Evolutionary conservation across 2,888 invertebrate genomes (phyloP).

Genomic region (Drosophila ustulata): DNA sequence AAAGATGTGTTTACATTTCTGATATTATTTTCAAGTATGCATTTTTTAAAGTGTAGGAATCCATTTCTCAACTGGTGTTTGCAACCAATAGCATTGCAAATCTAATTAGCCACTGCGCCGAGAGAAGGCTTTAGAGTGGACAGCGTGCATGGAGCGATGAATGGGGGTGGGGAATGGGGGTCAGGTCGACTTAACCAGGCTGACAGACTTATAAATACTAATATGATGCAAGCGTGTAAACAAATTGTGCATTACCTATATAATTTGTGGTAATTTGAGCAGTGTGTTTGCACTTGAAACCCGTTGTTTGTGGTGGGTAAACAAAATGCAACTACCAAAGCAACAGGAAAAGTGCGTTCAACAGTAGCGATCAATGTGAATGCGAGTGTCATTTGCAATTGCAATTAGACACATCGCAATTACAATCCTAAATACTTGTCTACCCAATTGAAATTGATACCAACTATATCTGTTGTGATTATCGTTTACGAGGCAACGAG

Average conservation of each 20-base stretch:
- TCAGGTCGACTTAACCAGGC: conserved; percentile 11
- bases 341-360: conserved; percentile 38
- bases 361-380: conserved; percentile 44
- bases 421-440: conserved; percentile 32
- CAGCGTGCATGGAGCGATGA: neutral
- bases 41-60: conserved; percentile 7
- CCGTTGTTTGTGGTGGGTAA: conserved; percentile 69
- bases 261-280: conserved; percentile 70
- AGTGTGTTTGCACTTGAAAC: conserved; percentile 55
- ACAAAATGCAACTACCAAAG: conserved; percentile 55
- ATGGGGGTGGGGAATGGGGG: conserved; percentile 3
- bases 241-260: conserved; percentile 64
- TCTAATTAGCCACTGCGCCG: conserved; percentile 68
- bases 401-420: conserved; percentile 48
- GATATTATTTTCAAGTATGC: neutral
- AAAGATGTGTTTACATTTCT: neutral
- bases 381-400: neutral
- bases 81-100: conserved; percentile 64
- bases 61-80: conserved; percentile 21
- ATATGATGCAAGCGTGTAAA: conserved; percentile 73
- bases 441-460: conserved; percentile 37
- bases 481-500: conserved; percentile 27
- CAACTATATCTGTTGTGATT: conserved; percentile 48
- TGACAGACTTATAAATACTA: conserved; percentile 60
- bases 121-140: conserved; percentile 8